Percentiles rank a stretch among this genome's conserved stretches.
These are phyloP conservation scores for Bufo bufo DNA, from an alignment of 2,113 vertebrate genomes.

Conservation along the genomic window DNA sequence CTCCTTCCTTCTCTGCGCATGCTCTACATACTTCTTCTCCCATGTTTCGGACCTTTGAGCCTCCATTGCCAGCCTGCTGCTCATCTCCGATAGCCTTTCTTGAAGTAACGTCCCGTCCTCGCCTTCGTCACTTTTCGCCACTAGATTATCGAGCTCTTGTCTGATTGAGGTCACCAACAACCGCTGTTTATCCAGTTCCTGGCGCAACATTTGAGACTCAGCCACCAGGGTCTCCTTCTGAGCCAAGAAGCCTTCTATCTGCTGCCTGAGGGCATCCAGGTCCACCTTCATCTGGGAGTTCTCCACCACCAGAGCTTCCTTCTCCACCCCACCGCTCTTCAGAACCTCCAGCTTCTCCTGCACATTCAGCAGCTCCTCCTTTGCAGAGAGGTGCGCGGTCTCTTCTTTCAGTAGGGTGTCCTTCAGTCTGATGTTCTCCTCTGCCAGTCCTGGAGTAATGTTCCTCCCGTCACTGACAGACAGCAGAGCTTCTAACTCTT, in stretches of 20 bases:
- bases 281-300: slow-evolving; percentile 37
- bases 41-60: slow-evolving; percentile 59
- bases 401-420: slow-evolving; percentile 70
- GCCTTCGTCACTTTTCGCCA: neutral
- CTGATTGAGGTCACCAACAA: slow-evolving; percentile 57
- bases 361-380: slow-evolving; percentile 77
- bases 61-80: slow-evolving; percentile 63
- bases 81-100: slow-evolving; percentile 61
- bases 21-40: slow-evolving; percentile 47
- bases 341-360: slow-evolving; percentile 69
- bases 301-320: neutral
- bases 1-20: slow-evolving; percentile 43
- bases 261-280: neutral
- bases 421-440: slow-evolving; percentile 57
- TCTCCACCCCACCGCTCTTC: slow-evolving; percentile 58
- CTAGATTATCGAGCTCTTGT: slow-evolving; percentile 63
- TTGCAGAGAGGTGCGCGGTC: slow-evolving; percentile 69
- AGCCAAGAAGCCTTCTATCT: slow-evolving; percentile 28
- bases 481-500: slow-evolving; percentile 69
- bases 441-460: slow-evolving; percentile 25
- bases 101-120: slow-evolving; percentile 17
- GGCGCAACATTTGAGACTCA: neutral
- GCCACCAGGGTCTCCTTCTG: slow-evolving; percentile 50
- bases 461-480: slow-evolving; percentile 21
- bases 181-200: slow-evolving; percentile 40